Base-by-base conservation (phyloP, 2,797 vertebrate genomes). In the Lates japonicus region DNA sequence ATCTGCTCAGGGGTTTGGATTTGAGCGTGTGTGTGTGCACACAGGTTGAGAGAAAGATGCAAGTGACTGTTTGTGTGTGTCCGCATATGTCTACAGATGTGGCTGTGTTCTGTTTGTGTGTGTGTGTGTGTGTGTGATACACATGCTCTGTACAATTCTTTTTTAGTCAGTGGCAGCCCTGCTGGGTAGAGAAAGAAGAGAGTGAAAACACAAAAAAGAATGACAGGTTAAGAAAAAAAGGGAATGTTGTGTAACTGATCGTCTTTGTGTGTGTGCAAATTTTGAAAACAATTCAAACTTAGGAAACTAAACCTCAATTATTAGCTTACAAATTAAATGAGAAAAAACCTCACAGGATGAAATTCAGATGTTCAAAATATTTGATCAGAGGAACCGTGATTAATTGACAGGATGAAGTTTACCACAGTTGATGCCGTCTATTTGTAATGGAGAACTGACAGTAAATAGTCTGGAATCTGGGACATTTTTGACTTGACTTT, bases 1-100 rank as follows among this genome's bases (percentile, higher is more conserved):
- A 95, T 94, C 92, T 93, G 87, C 83, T 89, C 81, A 65, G 80
- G 75, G 82, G 67, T 62, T 71, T 80, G 64, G 60, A 44, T 85
- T 67, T 73, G 63, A 29, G 25, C 60, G 76, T 72, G 74, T 69
- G 61, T 17, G 39, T 66, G 54, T 64, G 52, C 68, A 12, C 19
- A 2, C 60, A 58, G 66, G 62, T 64, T 52, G 60, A 74, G 39
- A 77, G 48, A 69, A 75, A 73, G 58, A 80, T 66, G 65, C 67
- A 65, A 74, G 62, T 1, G 65, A 17, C 54, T 48, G 48, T 57
- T 29, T 29, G 25, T 39, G 51, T 60, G 49, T 72, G 48, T 74
- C 61, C 29, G 49, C 35, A 61, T 19, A 60, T 42, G 35, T 68
- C 22, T 39, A 52, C 69, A 73, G 20, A 82, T 83, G 73, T 22